A percentile compares a stretch with the other conserved stretches of the same genome.
phyloP scores from a whole-genome alignment of 2,888 invertebrate species.

The Eupithecia abbreviata region DNA sequence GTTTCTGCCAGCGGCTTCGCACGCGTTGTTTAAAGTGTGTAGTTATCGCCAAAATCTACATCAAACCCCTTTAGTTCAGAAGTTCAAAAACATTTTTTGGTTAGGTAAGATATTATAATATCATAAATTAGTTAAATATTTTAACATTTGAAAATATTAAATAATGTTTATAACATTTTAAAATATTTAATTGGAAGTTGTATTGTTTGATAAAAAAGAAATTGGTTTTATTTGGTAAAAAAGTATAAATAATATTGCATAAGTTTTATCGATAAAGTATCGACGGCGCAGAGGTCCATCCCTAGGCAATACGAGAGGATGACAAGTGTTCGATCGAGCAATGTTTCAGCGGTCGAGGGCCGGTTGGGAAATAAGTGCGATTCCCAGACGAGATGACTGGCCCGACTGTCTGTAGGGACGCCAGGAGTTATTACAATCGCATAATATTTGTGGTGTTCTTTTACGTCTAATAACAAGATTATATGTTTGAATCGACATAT shows the following conservation, averaged over 20 bases:
- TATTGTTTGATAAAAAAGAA: too few species aligned
- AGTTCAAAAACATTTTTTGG: neutral
- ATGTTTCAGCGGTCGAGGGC: conserved; percentile 65
- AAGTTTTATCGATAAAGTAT: conserved; percentile 7
- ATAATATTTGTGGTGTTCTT: neutral
- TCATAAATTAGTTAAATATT: too few species aligned
- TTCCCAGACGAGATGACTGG: conserved; percentile 74
- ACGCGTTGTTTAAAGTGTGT: too few species aligned
- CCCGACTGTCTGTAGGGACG: conserved; percentile 47
- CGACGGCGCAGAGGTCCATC: conserved; percentile 15
- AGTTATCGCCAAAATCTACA: too few species aligned
- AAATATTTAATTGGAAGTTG: neutral
- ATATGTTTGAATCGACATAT: neutral
- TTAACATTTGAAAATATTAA: too few species aligned
- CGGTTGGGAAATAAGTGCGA: conserved; percentile 61
- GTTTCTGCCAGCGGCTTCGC: too few species aligned
- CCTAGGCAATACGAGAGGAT: conserved; percentile 35
- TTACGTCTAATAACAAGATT: neutral
- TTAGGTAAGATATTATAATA: neutral
- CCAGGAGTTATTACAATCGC: conserved; percentile 31
- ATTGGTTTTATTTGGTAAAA: too few species aligned
- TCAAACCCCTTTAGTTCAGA: neutral
- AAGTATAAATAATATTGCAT: neutral
- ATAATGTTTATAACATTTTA: neutral
- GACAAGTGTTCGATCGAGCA: conserved; percentile 64